These are phyloP conservation scores for Echinometra lucunter DNA, from an alignment of 53 echinoderm and acorn worm genomes.

Conservation along the genomic window DNA sequence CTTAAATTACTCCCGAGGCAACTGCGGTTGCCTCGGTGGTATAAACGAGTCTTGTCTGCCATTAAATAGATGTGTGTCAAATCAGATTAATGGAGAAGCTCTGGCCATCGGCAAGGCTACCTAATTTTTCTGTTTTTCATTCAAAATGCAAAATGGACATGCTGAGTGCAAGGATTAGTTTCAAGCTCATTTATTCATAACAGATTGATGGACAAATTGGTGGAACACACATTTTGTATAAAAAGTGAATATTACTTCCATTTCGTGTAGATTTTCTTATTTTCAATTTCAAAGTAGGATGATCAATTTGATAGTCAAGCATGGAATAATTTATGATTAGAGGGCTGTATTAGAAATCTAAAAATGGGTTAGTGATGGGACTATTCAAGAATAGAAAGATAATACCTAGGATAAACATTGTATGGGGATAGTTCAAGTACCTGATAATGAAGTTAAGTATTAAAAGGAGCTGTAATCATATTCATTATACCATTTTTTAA, in stretches of 20 bases:
- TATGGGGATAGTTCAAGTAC: neutral
- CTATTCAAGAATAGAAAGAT: neutral
- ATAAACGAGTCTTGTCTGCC: constrained; percentile 5
- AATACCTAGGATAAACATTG: neutral
- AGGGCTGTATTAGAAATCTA: neutral
- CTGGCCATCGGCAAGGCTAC: constrained; percentile 31
- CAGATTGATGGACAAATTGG: constrained; percentile 47
- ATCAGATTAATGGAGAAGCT: constrained; percentile 55
- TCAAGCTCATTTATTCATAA: constrained; percentile 7
- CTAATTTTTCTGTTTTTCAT: neutral
- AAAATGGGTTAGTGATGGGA: neutral
- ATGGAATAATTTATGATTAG: neutral
- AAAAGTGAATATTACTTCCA: neutral
- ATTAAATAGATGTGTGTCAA: constrained; percentile 57
- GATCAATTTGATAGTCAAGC: neutral
- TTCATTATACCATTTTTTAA: too few relatives aligned
- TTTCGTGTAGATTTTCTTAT: neutral
- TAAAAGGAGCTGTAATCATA: too few relatives aligned
- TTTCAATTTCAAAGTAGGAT: neutral
- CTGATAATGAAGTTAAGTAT: neutral
- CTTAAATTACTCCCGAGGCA: constrained; percentile 59
- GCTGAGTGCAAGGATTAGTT: constrained; percentile 7
- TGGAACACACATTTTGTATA: constrained; percentile 21
- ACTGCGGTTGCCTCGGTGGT: neutral
- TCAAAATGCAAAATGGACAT: constrained; percentile 36